A percentile compares a stretch with the other conserved stretches of the same genome.
phyloP scores from a whole-genome alignment of 2,888 invertebrate species.

The Lochmaea capreae region DNA sequence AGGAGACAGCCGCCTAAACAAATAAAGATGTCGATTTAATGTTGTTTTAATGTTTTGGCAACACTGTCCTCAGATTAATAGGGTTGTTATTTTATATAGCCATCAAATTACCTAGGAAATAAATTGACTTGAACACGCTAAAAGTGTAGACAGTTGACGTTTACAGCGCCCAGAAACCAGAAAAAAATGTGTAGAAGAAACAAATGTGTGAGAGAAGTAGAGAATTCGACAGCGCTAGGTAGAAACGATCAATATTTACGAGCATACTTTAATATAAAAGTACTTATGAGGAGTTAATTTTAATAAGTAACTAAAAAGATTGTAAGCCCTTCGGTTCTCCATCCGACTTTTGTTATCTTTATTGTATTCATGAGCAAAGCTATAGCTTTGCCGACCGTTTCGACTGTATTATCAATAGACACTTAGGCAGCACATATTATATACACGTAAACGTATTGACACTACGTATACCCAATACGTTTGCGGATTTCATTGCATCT shows the following conservation, averaged over 20 bases:
- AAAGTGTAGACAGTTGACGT: conserved; percentile 58
- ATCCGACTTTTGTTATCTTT: no score
- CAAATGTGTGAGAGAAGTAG: conserved; percentile 50
- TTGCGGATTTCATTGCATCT: no score
- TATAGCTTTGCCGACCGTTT: no score
- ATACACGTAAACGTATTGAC: no score
- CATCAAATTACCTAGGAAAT: conserved; percentile 57
- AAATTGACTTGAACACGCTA: conserved; percentile 58
- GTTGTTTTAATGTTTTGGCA: conserved; percentile 46
- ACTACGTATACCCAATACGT: no score
- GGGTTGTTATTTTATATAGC: conserved; percentile 55
- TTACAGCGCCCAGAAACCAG: conserved; percentile 57
- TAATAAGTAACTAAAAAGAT: no score
- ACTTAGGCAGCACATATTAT: no score
- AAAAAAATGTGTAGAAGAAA: conserved; percentile 55
- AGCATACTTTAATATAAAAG: conserved; percentile 33
- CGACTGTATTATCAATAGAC: no score
- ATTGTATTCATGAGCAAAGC: no score
- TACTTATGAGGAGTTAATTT: background rate
- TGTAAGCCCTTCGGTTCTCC: no score
- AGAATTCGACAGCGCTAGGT: conserved; percentile 47
- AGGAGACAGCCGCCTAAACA: conserved; percentile 36
- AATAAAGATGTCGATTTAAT: conserved; percentile 46
- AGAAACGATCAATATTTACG: conserved; percentile 55
- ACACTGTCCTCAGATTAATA: conserved; percentile 45